phyloP scores from a whole-genome alignment of 2,113 vertebrate species.

The Syngnathus floridae region DNA sequence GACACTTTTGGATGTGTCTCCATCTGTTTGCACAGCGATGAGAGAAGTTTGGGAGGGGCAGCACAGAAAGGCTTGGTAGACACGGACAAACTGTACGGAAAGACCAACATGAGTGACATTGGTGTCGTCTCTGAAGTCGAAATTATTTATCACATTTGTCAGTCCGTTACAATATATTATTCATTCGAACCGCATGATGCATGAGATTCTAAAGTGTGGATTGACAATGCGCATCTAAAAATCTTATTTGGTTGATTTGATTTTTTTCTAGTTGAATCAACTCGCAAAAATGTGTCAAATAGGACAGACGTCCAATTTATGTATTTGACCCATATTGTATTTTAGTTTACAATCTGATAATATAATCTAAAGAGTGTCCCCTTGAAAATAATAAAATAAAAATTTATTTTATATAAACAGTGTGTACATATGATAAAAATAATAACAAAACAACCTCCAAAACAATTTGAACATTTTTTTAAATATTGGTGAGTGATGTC shows the following conservation, averaged over 20 bases:
- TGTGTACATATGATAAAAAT: too few relatives aligned
- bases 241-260: background rate
- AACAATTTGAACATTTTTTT: too few relatives aligned
- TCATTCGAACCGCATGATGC: background rate
- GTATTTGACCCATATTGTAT: too few relatives aligned
- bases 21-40: background rate
- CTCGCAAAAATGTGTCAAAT: too few relatives aligned
- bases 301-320: too few relatives aligned
- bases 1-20: background rate
- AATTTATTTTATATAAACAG: too few relatives aligned
- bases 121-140: background rate
- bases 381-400: too few relatives aligned
- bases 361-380: too few relatives aligned
- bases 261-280: too few relatives aligned
- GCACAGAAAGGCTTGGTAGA: background rate
- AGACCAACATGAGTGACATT: background rate
- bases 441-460: too few relatives aligned
- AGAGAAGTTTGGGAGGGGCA: background rate
- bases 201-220: background rate
- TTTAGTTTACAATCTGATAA: too few relatives aligned
- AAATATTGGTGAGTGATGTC: too few relatives aligned
- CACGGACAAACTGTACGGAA: background rate
- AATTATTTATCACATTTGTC: constrained; percentile 10
- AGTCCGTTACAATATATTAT: constrained; percentile 8
- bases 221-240: background rate